phyloP scores from a whole-genome alignment of 2,888 invertebrate species.

The Schizotus pectinicornis region DNA sequence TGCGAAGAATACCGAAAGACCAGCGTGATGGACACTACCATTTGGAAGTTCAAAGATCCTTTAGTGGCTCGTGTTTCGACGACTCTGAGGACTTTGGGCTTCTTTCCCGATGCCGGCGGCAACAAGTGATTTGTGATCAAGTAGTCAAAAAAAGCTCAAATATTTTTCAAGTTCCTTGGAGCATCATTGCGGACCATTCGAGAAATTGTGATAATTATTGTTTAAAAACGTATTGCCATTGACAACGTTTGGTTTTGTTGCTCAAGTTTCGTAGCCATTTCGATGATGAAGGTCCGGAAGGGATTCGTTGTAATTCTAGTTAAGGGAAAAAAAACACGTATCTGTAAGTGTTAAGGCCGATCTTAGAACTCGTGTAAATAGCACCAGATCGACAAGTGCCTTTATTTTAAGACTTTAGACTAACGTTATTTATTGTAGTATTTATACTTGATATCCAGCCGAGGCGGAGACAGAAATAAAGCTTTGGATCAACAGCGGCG shows the following conservation, averaged over 20 bases:
- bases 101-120: constrained; percentile 58
- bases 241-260: constrained; percentile 17
- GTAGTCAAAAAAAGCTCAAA: constrained; percentile 18
- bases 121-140: constrained; percentile 21
- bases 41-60: constrained; percentile 86
- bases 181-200: constrained; percentile 20
- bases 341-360: too few relatives aligned
- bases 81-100: constrained; percentile 75
- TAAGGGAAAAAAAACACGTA: too few relatives aligned
- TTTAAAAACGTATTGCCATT: constrained; percentile 12
- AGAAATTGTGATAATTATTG: constrained; percentile 20
- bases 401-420: too few relatives aligned
- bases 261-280: constrained; percentile 1
- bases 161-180: constrained; percentile 18
- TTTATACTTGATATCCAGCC: too few relatives aligned
- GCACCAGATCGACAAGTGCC: too few relatives aligned
- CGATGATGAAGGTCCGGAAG: too few relatives aligned
- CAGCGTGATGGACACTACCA: constrained; percentile 82
- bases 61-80: constrained; percentile 73
- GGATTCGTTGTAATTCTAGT: too few relatives aligned
- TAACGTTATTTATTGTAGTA: too few relatives aligned
- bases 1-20: constrained; percentile 84
- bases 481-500: too few relatives aligned
- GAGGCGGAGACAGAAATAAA: too few relatives aligned
- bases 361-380: too few relatives aligned